Percentiles rank a stretch among this genome's conserved stretches.
Evolutionary conservation across 1,140 invertebrate species (phyloP).

Genomic region (Drosophila truncata): DNA sequence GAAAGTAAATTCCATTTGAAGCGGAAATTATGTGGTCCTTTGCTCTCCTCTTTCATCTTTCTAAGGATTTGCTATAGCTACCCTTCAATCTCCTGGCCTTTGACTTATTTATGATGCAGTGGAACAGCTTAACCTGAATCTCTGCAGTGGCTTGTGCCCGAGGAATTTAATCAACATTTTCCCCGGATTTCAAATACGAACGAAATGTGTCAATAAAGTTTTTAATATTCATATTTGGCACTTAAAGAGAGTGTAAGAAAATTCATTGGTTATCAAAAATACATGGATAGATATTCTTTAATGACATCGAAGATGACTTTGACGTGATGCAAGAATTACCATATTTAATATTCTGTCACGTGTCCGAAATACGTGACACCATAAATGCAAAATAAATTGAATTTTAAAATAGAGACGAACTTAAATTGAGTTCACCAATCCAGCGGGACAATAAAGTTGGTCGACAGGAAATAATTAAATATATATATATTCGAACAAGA

Average conservation of each 20-base stretch:
- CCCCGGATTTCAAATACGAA: conserved; percentile 5
- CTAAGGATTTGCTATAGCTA: conserved; percentile 5
- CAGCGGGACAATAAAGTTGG: conserved; percentile 22
- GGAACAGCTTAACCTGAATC: conserved; percentile 24
- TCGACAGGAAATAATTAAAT: conserved; percentile 36
- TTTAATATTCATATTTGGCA: conserved; percentile 19
- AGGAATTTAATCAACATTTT: conserved; percentile 16
- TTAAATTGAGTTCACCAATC: conserved; percentile 28
- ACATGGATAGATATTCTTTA: conserved; percentile 22
- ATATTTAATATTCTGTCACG: conserved; percentile 27
- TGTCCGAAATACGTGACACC: conserved; percentile 10
- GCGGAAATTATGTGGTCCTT: conserved; percentile 38
- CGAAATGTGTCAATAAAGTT: conserved; percentile 36
- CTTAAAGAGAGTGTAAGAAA: conserved; percentile 2
- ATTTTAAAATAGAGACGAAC: conserved; percentile 31
- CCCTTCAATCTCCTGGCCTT: conserved; percentile 28
- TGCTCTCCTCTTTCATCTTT: background rate
- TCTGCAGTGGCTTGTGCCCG: background rate
- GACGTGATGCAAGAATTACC: background rate
- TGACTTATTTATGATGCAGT: conserved; percentile 45
- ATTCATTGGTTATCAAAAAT: conserved; percentile 2
- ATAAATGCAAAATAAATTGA: conserved; percentile 32
- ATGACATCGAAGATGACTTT: conserved; percentile 20
- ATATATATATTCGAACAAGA: conserved; percentile 18
- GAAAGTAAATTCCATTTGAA: conserved; percentile 8